Evolutionary conservation across 2,113 vertebrate species (phyloP).

Genomic region (Petrocephalus zakoni): DNA sequence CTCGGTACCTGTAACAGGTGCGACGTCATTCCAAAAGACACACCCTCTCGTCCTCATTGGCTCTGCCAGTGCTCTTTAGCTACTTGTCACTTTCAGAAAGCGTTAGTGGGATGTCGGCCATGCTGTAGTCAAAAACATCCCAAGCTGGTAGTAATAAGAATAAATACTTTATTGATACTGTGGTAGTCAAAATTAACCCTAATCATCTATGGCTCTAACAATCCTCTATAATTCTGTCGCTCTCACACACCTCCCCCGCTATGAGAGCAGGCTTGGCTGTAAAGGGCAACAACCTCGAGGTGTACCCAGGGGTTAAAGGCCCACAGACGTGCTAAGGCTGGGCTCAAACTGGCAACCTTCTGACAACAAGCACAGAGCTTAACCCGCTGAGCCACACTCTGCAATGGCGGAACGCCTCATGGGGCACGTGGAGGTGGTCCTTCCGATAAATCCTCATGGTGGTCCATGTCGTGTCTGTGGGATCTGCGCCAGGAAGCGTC

Average conservation of each 20-base stretch:
- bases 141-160: not conserved
- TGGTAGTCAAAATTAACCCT: too few relatives aligned
- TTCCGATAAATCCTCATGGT: not conserved
- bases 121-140: not conserved
- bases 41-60: not conserved
- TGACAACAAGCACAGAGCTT: too few relatives aligned
- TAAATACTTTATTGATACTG: too few relatives aligned
- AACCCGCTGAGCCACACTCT: too few relatives aligned
- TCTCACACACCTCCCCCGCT: too few relatives aligned
- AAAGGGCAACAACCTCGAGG: too few relatives aligned
- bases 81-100: not conserved
- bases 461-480: not conserved
- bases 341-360: too few relatives aligned
- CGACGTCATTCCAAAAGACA: not conserved
- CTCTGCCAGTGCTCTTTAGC: not conserved
- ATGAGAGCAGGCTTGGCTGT: too few relatives aligned
- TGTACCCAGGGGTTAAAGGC: too few relatives aligned
- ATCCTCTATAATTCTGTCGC: too few relatives aligned
- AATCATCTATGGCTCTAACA: too few relatives aligned
- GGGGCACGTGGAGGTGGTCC: not conserved
- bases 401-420: not conserved
- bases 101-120: not conserved
- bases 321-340: too few relatives aligned
- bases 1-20: not conserved
- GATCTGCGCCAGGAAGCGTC: slow-evolving; percentile 6